phyloP scores from a whole-genome alignment of 2,888 invertebrate species.

The Calliphora vomitoria region DNA sequence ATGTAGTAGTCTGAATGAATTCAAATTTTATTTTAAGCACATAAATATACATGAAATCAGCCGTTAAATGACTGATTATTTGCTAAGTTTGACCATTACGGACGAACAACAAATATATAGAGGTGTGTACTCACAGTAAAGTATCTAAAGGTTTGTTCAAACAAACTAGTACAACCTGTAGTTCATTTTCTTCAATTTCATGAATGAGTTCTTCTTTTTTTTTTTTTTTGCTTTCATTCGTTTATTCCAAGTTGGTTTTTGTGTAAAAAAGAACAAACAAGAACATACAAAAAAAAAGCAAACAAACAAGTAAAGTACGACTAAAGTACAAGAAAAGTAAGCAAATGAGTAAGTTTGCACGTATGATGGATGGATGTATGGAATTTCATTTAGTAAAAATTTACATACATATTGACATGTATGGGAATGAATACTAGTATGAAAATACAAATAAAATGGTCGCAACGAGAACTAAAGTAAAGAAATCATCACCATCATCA shows the following conservation, averaged over 20 bases:
- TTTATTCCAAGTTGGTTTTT: not conserved
- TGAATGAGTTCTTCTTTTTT: constrained; percentile 29
- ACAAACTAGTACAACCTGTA: constrained; percentile 7
- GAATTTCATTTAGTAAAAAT: constrained; percentile 13
- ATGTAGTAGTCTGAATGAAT: no score
- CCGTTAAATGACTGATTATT: constrained; percentile 30
- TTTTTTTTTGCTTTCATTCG: not conserved
- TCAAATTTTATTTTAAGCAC: not conserved
- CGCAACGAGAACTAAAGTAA: constrained; percentile 14
- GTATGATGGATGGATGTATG: constrained; percentile 13
- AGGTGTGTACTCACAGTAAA: not conserved
- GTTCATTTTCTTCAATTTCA: constrained; percentile 33
- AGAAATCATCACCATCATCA: constrained; percentile 56
- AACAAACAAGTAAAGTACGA: constrained; percentile 19
- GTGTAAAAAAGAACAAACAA: not conserved
- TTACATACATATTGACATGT: not conserved
- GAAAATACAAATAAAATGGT: constrained; percentile 30
- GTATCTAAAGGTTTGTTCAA: constrained; percentile 20
- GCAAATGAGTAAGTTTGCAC: constrained; percentile 49
- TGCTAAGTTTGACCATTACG: constrained; percentile 25
- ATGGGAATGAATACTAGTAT: not conserved
- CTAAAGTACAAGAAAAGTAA: constrained; percentile 21
- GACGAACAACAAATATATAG: not conserved
- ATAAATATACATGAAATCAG: constrained; percentile 12
- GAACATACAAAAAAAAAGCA: no score